Evolutionary conservation across 1,140 invertebrate genomes (phyloP).

Genomic region (Drosophila tsacasi): DNA sequence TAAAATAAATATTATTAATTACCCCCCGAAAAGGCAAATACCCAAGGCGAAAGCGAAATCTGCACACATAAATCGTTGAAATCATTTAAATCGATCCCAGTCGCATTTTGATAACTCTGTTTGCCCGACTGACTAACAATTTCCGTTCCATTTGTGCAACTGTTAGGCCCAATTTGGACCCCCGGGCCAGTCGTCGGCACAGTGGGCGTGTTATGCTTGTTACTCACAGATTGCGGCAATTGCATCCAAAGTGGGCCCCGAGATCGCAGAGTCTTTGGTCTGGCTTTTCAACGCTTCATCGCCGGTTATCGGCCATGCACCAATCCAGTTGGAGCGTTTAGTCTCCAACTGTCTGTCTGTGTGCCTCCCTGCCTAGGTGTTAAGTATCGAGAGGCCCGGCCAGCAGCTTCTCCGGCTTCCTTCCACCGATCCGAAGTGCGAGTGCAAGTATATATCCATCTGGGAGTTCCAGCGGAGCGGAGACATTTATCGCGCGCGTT

Average conservation of each 20-base stretch:
- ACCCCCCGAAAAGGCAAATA: background rate
- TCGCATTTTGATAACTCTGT: constrained; percentile 34
- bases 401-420: constrained; percentile 43
- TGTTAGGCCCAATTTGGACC: constrained; percentile 62
- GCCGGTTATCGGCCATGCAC: constrained; percentile 41
- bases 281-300: constrained; percentile 50
- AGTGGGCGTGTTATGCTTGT: constrained; percentile 58
- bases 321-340: constrained; percentile 53
- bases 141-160: constrained; percentile 74
- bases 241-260: constrained; percentile 34
- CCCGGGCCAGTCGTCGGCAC: constrained; percentile 33
- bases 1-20: background rate
- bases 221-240: constrained; percentile 51
- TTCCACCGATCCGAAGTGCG: constrained; percentile 16
- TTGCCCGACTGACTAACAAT: constrained; percentile 56
- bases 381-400: constrained; percentile 48
- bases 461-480: constrained; percentile 67
- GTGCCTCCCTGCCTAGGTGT: constrained; percentile 31
- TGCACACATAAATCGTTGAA: constrained; percentile 16
- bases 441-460: constrained; percentile 42
- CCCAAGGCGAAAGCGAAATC: background rate
- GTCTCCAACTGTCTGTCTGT: constrained; percentile 14
- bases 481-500: constrained; percentile 56
- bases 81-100: constrained; percentile 15
- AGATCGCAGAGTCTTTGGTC: constrained; percentile 1